Percentiles rank a stretch among this genome's conserved stretches.
Evolutionary conservation across 2,113 vertebrate genomes (phyloP).

Genomic region (Rhea pennata): DNA sequence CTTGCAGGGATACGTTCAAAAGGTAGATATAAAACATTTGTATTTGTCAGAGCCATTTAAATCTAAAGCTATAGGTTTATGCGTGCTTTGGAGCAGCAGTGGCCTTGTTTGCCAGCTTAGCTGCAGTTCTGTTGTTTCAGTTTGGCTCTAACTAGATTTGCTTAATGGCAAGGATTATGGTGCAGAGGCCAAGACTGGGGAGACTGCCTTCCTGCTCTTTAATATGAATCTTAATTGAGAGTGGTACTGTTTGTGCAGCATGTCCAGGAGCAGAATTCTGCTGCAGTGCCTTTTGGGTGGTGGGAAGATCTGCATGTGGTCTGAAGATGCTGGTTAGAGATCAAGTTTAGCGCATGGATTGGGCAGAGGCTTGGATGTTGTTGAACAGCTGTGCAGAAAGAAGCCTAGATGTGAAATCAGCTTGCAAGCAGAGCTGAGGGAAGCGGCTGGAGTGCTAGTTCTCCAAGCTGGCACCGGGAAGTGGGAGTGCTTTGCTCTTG

Average conservation of each 20-base stretch:
- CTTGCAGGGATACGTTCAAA: neutral
- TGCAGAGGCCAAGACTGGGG: neutral
- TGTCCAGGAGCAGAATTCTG: neutral
- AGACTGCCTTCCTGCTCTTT: neutral
- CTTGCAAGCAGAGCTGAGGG: neutral
- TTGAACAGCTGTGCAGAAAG: neutral
- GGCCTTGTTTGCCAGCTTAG: neutral
- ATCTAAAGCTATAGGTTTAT: neutral
- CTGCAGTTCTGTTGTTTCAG: neutral
- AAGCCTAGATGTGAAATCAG: neutral
- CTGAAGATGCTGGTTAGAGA: neutral
- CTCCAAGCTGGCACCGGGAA: accelerated
- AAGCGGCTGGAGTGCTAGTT: neutral
- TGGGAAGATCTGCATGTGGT: accelerated
- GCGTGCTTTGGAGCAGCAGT: neutral
- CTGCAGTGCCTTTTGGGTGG: neutral
- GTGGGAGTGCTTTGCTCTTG: neutral
- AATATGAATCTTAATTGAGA: neutral
- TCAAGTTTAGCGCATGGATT: neutral
- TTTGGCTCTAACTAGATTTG: neutral
- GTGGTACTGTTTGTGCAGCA: accelerated
- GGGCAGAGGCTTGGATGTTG: neutral
- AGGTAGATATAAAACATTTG: neutral
- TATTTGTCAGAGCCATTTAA: no score
- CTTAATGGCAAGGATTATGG: neutral